Conservation (phyloP, 2,888 invertebrate genomes). For the Rambutsinella grinnellia region DNA sequence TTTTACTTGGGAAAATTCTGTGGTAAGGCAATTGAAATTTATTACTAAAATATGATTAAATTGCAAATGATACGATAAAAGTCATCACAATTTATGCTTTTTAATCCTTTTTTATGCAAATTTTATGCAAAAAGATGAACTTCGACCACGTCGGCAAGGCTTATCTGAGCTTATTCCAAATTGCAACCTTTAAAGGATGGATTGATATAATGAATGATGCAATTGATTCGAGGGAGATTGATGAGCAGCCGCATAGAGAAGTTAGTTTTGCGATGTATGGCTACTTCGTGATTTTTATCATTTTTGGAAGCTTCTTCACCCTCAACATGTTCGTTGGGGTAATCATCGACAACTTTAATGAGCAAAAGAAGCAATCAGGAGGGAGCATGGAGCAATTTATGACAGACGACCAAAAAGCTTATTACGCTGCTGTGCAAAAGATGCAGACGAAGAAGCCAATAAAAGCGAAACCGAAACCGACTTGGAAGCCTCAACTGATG, state of each 20-base stretch:
- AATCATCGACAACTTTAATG: slow-evolving; percentile 99
- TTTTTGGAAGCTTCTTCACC: slow-evolving; percentile 99
- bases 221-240: slow-evolving; percentile 88
- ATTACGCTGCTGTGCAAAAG: slow-evolving; percentile 99
- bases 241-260: slow-evolving; percentile 81
- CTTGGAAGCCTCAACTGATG: slow-evolving; percentile 95
- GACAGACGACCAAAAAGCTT: slow-evolving; percentile 99
- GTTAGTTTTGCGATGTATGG: slow-evolving; percentile 97
- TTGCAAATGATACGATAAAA: too few relatives aligned
- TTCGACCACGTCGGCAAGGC: slow-evolving; percentile 98
- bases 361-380: slow-evolving; percentile 91
- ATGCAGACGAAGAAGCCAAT: slow-evolving; percentile 98
- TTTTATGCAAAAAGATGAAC: too few relatives aligned
- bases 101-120: too few relatives aligned
- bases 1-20: slow-evolving; percentile 95
- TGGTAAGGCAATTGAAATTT: too few relatives aligned
- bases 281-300: slow-evolving; percentile 98
- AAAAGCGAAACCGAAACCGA: slow-evolving; percentile 97
- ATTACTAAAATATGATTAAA: too few relatives aligned
- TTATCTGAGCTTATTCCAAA: slow-evolving; percentile 88
- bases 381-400: slow-evolving; percentile 99
- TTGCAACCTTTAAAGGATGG: slow-evolving; percentile 98
- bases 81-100: too few relatives aligned
- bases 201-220: slow-evolving; percentile 98
- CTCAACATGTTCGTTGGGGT: slow-evolving; percentile 99